Evolutionary conservation across 35 echinoderm and acorn worm genomes (phyloP), one percentile per base, ranked within the genome.

Genomic region (Patiria miniata): DNA sequence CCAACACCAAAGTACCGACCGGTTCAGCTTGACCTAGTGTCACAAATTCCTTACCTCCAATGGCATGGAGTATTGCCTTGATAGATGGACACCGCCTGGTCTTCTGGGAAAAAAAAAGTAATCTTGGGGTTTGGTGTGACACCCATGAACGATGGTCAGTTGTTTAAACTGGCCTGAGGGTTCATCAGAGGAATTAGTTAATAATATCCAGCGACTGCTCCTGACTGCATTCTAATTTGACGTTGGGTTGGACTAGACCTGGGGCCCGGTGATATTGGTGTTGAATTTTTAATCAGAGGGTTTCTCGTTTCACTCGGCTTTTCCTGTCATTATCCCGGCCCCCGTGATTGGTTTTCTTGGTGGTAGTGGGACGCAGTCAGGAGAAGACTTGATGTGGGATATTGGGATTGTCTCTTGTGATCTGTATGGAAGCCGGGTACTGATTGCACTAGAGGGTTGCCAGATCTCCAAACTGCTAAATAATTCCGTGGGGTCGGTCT

Each of bases 381-480:
- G 83, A 47, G 42, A 82, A 90, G 88, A 57, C 51, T 40, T 83
- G 88, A 90, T 33, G 38, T 69, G 61, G 88, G 83, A 90, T 84
- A 90, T 90, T 84, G 65, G 39, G 81, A 54, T 40, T 53, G 52
- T 59, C 57, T 51, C 82, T 38, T 33, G 30, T 51, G 82, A 58
- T 51, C 14, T 22, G 65, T 23, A 73, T 26, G 51, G 57, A 32
- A 84, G 37, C 82, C 33, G 39, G 82, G 16, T 58, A 36, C 82
- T 90, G 88, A 90, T 90, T 90, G 88, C 88, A 90, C 88, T 52
- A 51, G 88, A 81, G 88, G 88, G 83, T 90, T 84, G 51, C 3
- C n/a, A 40, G 61, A 82, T 90, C 88, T 90, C 88, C 82, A 78
- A 90, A 76, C 80, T 90, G 88, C 88, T 90, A 90, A 90, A 90